Percentiles rank a stretch among this genome's conserved stretches.
Evolutionary conservation across 2,888 invertebrate genomes (phyloP).

Genomic region (Hydroisotoma schaefferi): DNA sequence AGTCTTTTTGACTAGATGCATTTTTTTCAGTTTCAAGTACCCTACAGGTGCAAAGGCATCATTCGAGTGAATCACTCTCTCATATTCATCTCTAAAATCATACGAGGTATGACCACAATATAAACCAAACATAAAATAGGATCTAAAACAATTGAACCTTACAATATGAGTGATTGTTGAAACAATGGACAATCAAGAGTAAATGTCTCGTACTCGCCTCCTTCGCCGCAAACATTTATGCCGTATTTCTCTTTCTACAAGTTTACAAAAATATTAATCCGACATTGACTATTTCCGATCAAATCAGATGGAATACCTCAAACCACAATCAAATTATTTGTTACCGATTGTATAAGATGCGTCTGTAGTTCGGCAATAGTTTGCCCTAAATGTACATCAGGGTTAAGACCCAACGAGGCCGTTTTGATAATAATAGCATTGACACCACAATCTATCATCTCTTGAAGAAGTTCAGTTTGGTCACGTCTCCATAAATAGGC

Average conservation of each 20-base stretch:
- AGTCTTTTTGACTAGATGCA: conserved; percentile 69
- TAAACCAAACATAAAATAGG: conserved; percentile 7
- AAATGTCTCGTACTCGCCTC: conserved; percentile 98
- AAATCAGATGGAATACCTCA: background rate
- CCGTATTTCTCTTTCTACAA: conserved; percentile 81
- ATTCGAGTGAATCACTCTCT: conserved; percentile 82
- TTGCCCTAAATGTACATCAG: conserved; percentile 80
- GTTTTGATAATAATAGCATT: conserved; percentile 97
- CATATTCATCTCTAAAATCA: conserved; percentile 71
- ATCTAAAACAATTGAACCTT: conserved; percentile 56
- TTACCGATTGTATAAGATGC: conserved; percentile 78
- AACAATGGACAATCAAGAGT: conserved; percentile 96
- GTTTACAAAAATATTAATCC: conserved; percentile 1
- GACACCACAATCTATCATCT: conserved; percentile 92
- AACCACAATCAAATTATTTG: no score
- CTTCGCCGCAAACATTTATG: conserved; percentile 94
- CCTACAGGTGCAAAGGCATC: conserved; percentile 94
- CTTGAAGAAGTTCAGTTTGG: conserved; percentile 87
- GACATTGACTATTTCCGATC: no score
- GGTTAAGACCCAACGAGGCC: conserved; percentile 86
- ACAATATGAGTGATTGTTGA: conserved; percentile 83
- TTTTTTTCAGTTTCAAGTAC: conserved; percentile 80
- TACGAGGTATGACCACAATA: conserved; percentile 6
- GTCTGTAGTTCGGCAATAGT: conserved; percentile 79
- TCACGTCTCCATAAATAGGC: conserved; percentile 95